phyloP scores from a whole-genome alignment of 2,113 vertebrate species.

The Anseranas semipalmata region DNA sequence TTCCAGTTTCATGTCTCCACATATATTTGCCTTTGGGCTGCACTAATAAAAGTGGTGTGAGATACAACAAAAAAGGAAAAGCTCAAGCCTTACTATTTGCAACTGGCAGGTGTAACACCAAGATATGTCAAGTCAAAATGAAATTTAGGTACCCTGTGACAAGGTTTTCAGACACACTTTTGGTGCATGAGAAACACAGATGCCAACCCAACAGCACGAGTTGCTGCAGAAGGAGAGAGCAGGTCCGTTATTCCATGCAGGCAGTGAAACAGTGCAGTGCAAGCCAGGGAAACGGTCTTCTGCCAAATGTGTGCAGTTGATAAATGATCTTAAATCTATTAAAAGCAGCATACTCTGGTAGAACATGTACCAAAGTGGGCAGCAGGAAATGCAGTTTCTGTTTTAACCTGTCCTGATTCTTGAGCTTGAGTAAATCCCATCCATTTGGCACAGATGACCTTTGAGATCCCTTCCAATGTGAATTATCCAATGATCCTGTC shows the following conservation, averaged over 20 bases:
- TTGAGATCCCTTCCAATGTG: background rate
- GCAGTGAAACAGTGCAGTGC: background rate
- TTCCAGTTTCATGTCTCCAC: background rate
- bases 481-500: background rate
- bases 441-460: background rate
- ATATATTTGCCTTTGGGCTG: background rate
- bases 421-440: background rate
- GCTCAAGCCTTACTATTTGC: background rate
- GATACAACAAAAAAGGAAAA: background rate
- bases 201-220: background rate
- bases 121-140: background rate
- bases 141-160: background rate
- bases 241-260: background rate
- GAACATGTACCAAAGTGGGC: constrained; percentile 16
- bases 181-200: background rate
- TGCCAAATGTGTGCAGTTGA: constrained; percentile 13
- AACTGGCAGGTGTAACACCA: background rate
- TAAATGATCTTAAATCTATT: constrained; percentile 46
- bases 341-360: background rate
- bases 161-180: constrained; percentile 14
- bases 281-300: background rate
- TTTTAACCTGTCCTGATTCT: background rate
- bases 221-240: background rate
- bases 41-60: background rate
- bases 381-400: background rate